Base-by-base conservation (phyloP, 2,888 invertebrate genomes). In the Orchesella flavescens region DNA sequence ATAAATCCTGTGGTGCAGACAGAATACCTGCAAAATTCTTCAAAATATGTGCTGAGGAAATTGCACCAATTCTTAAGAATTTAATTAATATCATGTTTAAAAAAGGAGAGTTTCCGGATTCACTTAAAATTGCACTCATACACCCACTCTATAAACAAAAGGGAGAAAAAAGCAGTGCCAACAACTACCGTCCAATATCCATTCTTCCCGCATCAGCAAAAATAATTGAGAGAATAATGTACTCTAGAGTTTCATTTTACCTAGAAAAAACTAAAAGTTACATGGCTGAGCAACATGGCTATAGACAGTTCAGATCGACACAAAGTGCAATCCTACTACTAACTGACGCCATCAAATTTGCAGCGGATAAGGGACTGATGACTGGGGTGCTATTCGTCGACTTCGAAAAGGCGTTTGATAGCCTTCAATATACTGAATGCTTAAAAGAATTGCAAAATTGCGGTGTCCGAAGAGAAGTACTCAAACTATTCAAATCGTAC, bases 151-250 rank as follows among this genome's bases (percentile, higher is more conserved):
- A 80, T 46, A 80, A 80, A 55, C 0, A 44, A 17, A 80, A 73
- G 55, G 73, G 73, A n/a, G 43, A 71, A 15, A 3, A n/a, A 24
- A 15, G 17, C 13, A 43, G 0, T 17, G 2, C 21, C 9, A 4
- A 34, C 46, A 78, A 71, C n/a, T 78, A 78, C 17, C 10, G 78
- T 9, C 78, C 78, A 1, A 78, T 78, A 1, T 71, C 59, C n/a
- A 59, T 78, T 55, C 53, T 34, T 3, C 34, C 46, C 1, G 19
- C 71, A 0, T 13, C 43, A 24, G 46, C 59, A 43, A 55, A 78
- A 78, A 59, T 59, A 13, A 23, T 78, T 1, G 78, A 78, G 21
- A 69, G 57, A 59, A 59, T 59, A 17, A 17, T 69, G 0, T 59
- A 69, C 44, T 13, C n/a, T n/a, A 23, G 17, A 3, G 9, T 78